Conservation (phyloP, 2,888 invertebrate species). For the Pocota personata region DNA sequence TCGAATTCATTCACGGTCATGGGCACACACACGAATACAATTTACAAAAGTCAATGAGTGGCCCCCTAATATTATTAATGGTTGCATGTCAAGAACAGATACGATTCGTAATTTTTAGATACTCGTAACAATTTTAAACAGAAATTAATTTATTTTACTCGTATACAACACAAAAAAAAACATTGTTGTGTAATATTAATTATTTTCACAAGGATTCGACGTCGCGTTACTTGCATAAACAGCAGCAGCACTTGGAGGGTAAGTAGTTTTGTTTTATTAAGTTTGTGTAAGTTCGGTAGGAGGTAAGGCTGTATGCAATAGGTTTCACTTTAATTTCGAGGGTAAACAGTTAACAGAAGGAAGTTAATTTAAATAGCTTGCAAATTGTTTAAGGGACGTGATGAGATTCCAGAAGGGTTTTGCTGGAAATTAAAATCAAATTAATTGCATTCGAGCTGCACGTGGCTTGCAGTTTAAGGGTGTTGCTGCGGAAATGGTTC, state of each 20-base stretch:
- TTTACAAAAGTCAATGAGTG: background rate
- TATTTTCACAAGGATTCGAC: slow-evolving; percentile 1
- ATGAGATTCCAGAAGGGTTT: background rate
- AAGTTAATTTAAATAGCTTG: slow-evolving; percentile 5
- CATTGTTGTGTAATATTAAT: slow-evolving; percentile 24
- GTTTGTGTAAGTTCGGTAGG: background rate
- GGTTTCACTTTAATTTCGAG: background rate
- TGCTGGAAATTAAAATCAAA: slow-evolving; percentile 7
- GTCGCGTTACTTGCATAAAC: background rate
- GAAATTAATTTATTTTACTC: slow-evolving; percentile 13
- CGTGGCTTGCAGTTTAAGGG: background rate
- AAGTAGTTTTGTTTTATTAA: background rate
- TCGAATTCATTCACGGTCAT: slow-evolving; percentile 35
- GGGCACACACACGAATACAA: background rate
- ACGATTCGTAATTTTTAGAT: slow-evolving; percentile 26
- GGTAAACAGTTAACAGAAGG: background rate
- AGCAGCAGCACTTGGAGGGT: background rate
- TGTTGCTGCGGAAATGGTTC: background rate
- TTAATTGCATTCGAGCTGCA: slow-evolving; percentile 12
- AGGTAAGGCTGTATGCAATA: background rate
- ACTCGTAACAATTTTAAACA: slow-evolving; percentile 21
- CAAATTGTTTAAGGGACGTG: slow-evolving; percentile 9
- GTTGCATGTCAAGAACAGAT: slow-evolving; percentile 47
- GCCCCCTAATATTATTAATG: slow-evolving; percentile 31
- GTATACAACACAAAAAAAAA: background rate